Conservation (phyloP, 37 sponge, comb jelly and placozoan species). For the Mnemiopsis leidyi region DNA sequence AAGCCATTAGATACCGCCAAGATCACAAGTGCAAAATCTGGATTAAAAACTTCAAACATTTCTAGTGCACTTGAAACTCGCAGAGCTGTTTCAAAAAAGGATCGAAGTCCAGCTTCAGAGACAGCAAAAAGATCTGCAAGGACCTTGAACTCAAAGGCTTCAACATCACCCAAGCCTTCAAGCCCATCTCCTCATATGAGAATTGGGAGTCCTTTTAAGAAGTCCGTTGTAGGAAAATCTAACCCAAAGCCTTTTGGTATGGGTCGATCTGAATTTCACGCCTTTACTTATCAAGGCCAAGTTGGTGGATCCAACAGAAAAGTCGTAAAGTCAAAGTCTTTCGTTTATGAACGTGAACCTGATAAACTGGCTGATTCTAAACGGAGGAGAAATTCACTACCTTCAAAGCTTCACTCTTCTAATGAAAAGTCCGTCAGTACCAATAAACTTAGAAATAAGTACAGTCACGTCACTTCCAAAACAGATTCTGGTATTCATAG, state of each 20-base stretch:
- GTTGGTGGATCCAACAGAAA: constrained; percentile 6
- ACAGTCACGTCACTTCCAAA: constrained; percentile 13
- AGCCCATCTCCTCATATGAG: neutral
- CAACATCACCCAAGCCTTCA: neutral
- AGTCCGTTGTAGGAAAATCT: neutral
- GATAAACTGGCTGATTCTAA: neutral
- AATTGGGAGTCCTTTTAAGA: neutral
- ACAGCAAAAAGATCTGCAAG: no score
- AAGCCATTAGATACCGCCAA: no score
- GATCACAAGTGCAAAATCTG: no score
- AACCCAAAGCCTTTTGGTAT: neutral
- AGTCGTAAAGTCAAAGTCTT: neutral
- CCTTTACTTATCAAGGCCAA: neutral
- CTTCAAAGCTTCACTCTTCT: neutral
- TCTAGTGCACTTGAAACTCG: no score
- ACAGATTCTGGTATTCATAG: neutral
- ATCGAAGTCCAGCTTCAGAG: no score
- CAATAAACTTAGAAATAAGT: neutral
- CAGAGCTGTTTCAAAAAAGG: no score
- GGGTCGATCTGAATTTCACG: neutral
- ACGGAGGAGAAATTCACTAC: neutral
- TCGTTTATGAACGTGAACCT: neutral
- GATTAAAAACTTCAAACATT: no score
- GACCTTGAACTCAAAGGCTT: no score
- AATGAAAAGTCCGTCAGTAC: neutral